Evolutionary conservation across 2,113 vertebrate species (phyloP).

Genomic region (Hoplias malabaricus): DNA sequence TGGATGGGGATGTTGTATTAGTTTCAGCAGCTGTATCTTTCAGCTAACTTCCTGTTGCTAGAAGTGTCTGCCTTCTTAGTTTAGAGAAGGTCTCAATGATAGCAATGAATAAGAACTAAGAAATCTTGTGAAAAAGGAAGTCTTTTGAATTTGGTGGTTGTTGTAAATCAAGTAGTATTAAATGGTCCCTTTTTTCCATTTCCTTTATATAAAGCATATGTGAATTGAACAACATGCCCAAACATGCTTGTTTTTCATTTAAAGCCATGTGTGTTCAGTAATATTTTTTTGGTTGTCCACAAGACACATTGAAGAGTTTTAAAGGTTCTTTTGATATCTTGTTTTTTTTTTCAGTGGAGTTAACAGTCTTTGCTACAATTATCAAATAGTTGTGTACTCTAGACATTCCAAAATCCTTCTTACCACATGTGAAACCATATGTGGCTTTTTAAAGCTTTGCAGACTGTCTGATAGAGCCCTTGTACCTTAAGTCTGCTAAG

Average conservation of each 20-base stretch:
- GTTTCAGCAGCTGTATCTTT: slow-evolving; percentile 12
- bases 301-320: neutral
- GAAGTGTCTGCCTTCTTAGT: neutral
- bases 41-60: neutral
- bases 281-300: neutral
- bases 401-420: too few species aligned
- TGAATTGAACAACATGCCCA: neutral
- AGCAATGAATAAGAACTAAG: neutral
- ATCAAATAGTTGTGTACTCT: neutral
- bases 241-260: neutral
- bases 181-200: neutral
- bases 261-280: neutral
- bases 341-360: neutral
- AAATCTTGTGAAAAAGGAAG: neutral
- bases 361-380: neutral
- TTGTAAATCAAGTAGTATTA: neutral
- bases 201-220: neutral
- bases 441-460: neutral
- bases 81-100: neutral
- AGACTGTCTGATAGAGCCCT: neutral
- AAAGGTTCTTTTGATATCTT: neutral
- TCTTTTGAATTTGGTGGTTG: neutral
- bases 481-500: too few species aligned
- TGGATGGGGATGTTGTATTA: slow-evolving; percentile 8
- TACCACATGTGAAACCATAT: neutral